Evolutionary conservation across 2,113 vertebrate genomes (phyloP).

Genomic region (Myotis brandtii): DNA sequence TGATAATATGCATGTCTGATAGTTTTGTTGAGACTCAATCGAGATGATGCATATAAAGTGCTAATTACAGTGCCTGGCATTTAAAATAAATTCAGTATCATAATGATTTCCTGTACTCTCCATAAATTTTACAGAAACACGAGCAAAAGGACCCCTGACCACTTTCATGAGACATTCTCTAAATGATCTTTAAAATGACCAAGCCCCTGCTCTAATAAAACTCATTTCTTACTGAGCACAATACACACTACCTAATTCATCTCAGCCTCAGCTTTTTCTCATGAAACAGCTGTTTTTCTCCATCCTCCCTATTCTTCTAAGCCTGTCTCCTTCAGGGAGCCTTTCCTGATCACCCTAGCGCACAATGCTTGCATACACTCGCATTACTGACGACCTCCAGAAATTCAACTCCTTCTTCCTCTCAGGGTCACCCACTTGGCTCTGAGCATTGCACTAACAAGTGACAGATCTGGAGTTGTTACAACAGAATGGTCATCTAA

Average conservation of each 20-base stretch:
- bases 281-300: conserved; percentile 12
- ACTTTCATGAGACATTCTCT: neutral
- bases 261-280: neutral
- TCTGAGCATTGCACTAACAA: neutral
- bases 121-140: neutral
- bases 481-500: neutral
- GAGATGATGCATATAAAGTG: neutral
- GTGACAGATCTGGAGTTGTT: neutral
- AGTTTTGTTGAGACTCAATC: neutral
- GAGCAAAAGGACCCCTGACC: neutral
- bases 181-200: neutral
- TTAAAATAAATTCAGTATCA: neutral
- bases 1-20: neutral
- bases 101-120: neutral
- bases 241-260: neutral
- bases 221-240: neutral
- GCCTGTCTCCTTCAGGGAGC: neutral
- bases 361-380: neutral
- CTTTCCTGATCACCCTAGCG: neutral
- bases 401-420: neutral
- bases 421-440: neutral
- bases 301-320: neutral
- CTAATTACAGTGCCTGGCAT: neutral
- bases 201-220: neutral
- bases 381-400: neutral